Evolutionary conservation across 2,113 vertebrate species (phyloP), one percentile per base, ranked within the genome.

Genomic region (Charadrius vociferus): DNA sequence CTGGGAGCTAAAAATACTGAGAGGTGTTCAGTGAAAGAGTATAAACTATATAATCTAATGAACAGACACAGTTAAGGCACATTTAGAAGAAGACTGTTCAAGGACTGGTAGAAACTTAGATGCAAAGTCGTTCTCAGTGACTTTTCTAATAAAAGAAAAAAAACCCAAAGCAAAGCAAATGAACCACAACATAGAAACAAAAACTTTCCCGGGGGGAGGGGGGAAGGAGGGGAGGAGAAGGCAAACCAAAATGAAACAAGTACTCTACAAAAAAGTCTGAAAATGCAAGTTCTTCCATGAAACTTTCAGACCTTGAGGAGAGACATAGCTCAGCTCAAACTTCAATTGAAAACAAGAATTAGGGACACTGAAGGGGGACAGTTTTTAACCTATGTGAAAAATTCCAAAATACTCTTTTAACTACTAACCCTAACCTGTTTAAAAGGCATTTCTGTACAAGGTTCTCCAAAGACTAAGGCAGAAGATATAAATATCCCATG

Each of bases 151-250:
- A 66, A 30, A 63, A 86, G 4, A 32, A 68, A 68, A 83, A 61
- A 18, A 2, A 3, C 4, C 4, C n/a, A 1, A 22, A 50, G 13
- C 7, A 21, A 19, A 12, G 0, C 14, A 74, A 68, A 4, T 4
- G 26, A 65, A 7, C 27, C 1, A 50, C 20, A 47, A 89, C 71
- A 83, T 8, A 74, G 20, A 34, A 53, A 59, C 3, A 75, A 77
- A 66, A 27, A 18, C 1, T 7, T 47, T 56, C 20, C 7, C 14
- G 14, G 10, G 4, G 8, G 9, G n/a, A n/a, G n/a, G n/a, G n/a
- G n/a, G n/a, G n/a, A n/a, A n/a, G n/a, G n/a, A n/a, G n/a, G 6
- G 12, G 11, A 17, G 32, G 12, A 5, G 32, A 14, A 18, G 39
- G 14, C 3, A 52, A 36, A 43, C 34, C 3, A 5, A 62, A 49